phyloP scores from a whole-genome alignment of 2,797 vertebrate species.

The Gambusia yucatana region DNA sequence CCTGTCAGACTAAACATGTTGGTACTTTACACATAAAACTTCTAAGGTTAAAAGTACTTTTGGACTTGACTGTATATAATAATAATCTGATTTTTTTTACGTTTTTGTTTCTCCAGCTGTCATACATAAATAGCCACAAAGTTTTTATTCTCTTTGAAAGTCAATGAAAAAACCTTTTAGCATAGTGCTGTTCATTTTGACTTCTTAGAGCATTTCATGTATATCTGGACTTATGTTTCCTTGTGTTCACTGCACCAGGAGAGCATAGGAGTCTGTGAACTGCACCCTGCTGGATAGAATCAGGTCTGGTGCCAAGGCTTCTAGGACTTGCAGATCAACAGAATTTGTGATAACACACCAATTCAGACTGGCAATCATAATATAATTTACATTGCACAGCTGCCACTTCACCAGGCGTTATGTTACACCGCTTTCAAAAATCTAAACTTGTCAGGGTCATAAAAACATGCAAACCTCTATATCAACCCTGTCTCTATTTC shows the following conservation, averaged over 20 bases:
- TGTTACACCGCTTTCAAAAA: constrained; percentile 29
- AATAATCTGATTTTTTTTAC: neutral
- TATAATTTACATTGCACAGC: constrained; percentile 47
- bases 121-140: neutral
- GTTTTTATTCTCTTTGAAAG: constrained; percentile 5
- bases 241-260: constrained; percentile 5
- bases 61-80: neutral
- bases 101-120: neutral
- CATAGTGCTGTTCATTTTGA: constrained; percentile 12
- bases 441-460: constrained; percentile 1
- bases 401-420: constrained; percentile 25
- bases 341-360: constrained; percentile 48
- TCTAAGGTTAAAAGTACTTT: neutral
- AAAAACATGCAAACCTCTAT: constrained; percentile 1
- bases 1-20: neutral
- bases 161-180: constrained; percentile 4
- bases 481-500: neutral
- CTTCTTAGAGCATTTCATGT: constrained; percentile 26
- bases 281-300: constrained; percentile 38
- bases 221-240: constrained; percentile 22
- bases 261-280: neutral
- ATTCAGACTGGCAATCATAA: constrained; percentile 46
- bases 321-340: constrained; percentile 54
- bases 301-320: constrained; percentile 40
- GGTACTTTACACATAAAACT: neutral